Evolutionary conservation across 2,888 invertebrate genomes (phyloP).

Genomic region (Mythimna loreyi): DNA sequence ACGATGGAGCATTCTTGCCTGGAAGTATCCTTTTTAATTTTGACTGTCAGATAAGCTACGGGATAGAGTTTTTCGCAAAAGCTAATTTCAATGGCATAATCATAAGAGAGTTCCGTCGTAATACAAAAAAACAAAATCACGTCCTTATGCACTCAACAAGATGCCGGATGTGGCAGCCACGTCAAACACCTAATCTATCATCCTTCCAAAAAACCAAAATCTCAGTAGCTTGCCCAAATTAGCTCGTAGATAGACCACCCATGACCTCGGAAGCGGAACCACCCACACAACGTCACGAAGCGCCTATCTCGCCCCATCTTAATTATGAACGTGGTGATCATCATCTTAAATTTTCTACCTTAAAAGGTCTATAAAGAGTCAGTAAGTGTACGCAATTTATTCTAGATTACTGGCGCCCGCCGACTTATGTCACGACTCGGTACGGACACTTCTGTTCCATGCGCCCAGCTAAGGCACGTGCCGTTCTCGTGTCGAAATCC

Average conservation of each 20-base stretch:
- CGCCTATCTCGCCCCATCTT: slow-evolving; percentile 84
- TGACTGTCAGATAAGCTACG: too few relatives aligned
- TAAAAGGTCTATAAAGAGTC: slow-evolving; percentile 90
- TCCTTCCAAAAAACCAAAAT: slow-evolving; percentile 60
- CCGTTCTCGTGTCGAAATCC: slow-evolving; percentile 73
- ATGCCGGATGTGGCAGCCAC: slow-evolving; percentile 55
- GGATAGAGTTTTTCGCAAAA: too few relatives aligned
- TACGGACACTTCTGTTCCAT: slow-evolving; percentile 86
- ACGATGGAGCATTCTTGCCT: too few relatives aligned
- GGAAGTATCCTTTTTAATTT: too few relatives aligned
- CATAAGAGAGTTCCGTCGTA: slow-evolving; percentile 20
- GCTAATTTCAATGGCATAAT: too few relatives aligned
- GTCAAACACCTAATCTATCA: slow-evolving; percentile 70
- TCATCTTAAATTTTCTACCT: slow-evolving; percentile 90
- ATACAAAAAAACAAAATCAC: slow-evolving; percentile 8
- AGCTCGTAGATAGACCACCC: slow-evolving; percentile 81
- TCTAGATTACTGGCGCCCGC: slow-evolving; percentile 84
- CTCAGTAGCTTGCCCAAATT: slow-evolving; percentile 74
- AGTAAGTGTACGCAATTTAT: slow-evolving; percentile 89
- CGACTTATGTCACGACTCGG: slow-evolving; percentile 86
- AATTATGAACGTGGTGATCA: slow-evolving; percentile 90
- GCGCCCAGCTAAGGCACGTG: slow-evolving; percentile 75
- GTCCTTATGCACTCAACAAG: slow-evolving; percentile 52
- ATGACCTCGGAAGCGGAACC: slow-evolving; percentile 88
- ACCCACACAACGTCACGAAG: slow-evolving; percentile 88